These are phyloP conservation scores for Pangasius krempfi DNA, from an alignment of 2,797 vertebrate species.

Conservation along the genomic window DNA sequence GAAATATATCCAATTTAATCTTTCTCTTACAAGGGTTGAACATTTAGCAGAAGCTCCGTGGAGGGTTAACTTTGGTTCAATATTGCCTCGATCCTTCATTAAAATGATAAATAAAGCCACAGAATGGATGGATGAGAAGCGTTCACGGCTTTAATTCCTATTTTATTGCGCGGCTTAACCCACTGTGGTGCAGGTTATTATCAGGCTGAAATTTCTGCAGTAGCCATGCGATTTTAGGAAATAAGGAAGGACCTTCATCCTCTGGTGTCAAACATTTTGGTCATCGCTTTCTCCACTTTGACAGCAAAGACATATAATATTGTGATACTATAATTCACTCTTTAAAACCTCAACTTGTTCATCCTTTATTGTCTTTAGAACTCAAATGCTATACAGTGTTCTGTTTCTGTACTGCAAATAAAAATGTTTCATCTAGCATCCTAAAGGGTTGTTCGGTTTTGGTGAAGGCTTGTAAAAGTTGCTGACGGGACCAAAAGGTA, in stretches of 20 bases:
- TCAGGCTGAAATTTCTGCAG: slow-evolving; percentile 70
- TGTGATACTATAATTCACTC: background rate
- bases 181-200: slow-evolving; percentile 69
- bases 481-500: background rate
- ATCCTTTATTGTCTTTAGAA: too few species aligned
- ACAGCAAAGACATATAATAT: background rate
- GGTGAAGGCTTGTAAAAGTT: background rate
- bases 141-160: slow-evolving; percentile 50
- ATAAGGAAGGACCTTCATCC: background rate
- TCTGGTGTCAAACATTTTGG: background rate
- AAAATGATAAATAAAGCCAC: slow-evolving; percentile 52
- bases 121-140: slow-evolving; percentile 9
- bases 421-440: background rate
- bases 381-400: background rate
- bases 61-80: slow-evolving; percentile 35
- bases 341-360: background rate
- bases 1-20: background rate
- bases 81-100: slow-evolving; percentile 43
- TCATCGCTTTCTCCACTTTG: background rate
- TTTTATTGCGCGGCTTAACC: slow-evolving; percentile 66
- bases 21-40: background rate
- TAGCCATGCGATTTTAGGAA: slow-evolving; percentile 48
- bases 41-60: background rate
- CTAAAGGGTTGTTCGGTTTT: too few species aligned
- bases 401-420: background rate